Base-by-base conservation (phyloP, 1,140 invertebrate genomes). In the Sipha flava region DNA sequence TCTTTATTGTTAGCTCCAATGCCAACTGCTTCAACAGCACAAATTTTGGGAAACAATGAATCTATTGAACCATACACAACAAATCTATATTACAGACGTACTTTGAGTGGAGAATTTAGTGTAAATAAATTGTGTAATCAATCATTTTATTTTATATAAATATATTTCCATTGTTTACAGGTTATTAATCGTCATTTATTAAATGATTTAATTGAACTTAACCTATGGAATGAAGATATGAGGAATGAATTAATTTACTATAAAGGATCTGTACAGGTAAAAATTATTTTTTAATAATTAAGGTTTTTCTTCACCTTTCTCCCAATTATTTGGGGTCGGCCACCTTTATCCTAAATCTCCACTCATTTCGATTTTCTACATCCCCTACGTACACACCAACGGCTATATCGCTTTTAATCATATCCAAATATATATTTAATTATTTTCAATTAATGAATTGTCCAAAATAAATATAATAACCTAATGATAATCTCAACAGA, bases 21-120 rank as follows among this genome's bases (percentile, higher is more conserved):
- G 98, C 98, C 98, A 2, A 99, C 98, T 16, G 97, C 98, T 16
- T 98, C 97, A 1, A 99, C 98, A 0, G 97, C 98, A 7, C 98
- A 99, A 87, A 99, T 99, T 84, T 89, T 99, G 40, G 98, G 98
- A 16, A 99, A 99, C 84, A 99, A 99, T 86, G 97, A 99, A 86
- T 95, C 95, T 0, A 95, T 99, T 84, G 98, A 99, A 86, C 95
- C 98, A 0, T 99, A 98, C 85, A 99, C 97, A 0, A 97, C 93
- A 21, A 99, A 99, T 84, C 95, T 99, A 82, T 99, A 99, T 84
- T 92, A 92, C 29, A 88, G 98, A 81, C 88, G 98, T 66, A 97
- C 99, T 1, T 87, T 81, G 1, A 68, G 70, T 59, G 81, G 84
- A 73, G 92, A 93, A 85, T 93, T 93, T 83, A 91, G 92, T 86